Conservation (phyloP, 1,140 invertebrate species). For the Caenorhabditis briggsae region DNA sequence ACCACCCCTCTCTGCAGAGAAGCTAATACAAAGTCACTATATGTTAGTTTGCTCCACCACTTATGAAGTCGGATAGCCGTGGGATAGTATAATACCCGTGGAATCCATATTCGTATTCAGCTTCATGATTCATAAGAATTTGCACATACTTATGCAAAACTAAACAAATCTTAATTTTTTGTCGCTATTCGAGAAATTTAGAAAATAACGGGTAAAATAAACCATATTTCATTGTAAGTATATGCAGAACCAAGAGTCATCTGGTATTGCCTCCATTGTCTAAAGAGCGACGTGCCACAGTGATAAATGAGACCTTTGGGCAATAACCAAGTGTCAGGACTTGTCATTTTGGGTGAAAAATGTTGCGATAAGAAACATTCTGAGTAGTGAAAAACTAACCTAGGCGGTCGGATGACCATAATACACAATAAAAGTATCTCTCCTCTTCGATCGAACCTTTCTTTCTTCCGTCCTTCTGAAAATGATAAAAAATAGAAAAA, state of each 20-base stretch:
- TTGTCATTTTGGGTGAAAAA: conserved; percentile 51
- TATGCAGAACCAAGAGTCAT: neutral
- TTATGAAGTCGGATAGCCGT: conserved; percentile 33
- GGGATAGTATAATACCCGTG: conserved; percentile 35
- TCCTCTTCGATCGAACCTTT: conserved; percentile 43
- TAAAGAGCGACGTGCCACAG: neutral
- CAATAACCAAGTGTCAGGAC: conserved; percentile 50
- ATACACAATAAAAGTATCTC: conserved; percentile 16
- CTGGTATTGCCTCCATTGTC: neutral
- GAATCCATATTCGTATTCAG: neutral
- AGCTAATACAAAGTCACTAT: neutral
- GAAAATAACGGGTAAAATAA: neutral
- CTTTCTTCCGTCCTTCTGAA: conserved; percentile 52
- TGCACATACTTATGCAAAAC: neutral
- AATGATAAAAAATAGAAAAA: neutral
- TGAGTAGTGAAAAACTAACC: conserved; percentile 34
- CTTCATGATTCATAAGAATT: neutral
- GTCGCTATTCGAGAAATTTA: neutral
- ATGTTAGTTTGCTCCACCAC: conserved; percentile 5
- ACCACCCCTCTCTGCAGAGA: neutral
- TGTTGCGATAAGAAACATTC: conserved; percentile 45
- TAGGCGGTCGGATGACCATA: conserved; percentile 51
- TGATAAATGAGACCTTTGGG: conserved; percentile 50
- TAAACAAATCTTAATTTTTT: neutral
- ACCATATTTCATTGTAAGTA: conserved; percentile 39